phyloP scores from a whole-genome alignment of 2,113 vertebrate genomes.

The Corvus moneduloides region DNA sequence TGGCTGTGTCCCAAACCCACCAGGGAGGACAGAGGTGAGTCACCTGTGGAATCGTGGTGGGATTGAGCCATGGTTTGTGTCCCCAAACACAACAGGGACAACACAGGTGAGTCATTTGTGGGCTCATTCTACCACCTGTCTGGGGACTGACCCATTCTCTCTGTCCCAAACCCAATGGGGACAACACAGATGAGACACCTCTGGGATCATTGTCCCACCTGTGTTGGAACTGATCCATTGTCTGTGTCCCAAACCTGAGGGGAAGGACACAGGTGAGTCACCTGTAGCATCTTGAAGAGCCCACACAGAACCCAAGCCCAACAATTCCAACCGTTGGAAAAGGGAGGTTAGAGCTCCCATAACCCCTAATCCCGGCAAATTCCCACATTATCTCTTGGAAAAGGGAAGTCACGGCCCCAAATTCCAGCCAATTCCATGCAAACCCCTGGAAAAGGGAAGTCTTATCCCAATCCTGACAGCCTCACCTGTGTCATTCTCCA shows the following conservation, averaged over 20 bases:
- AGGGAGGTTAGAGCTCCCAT: neutral
- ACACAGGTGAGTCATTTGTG: neutral
- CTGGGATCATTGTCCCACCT: no score
- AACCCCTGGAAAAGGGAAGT: no score
- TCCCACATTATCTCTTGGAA: neutral
- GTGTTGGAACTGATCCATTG: neutral
- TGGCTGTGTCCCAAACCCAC: no score
- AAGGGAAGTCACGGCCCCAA: neutral
- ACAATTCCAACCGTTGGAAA: neutral
- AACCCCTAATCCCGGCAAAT: accelerated
- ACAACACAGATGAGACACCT: neutral
- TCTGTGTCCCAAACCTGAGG: neutral
- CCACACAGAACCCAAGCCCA: neutral
- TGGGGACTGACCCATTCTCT: neutral
- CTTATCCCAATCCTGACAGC: accelerated
- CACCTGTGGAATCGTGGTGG: neutral
- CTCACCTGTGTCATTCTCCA: constrained; percentile 60
- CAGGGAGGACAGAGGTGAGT: neutral
- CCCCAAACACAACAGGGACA: neutral
- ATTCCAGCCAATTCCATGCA: neutral
- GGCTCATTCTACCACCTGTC: no score
- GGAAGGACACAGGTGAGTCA: neutral
- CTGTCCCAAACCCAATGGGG: neutral
- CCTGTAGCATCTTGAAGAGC: neutral
- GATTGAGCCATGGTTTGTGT: neutral